A percentile compares a stretch with the other conserved stretches of the same genome.
phyloP scores from a whole-genome alignment of 2,888 invertebrate genomes.

The Eulithis testata region DNA sequence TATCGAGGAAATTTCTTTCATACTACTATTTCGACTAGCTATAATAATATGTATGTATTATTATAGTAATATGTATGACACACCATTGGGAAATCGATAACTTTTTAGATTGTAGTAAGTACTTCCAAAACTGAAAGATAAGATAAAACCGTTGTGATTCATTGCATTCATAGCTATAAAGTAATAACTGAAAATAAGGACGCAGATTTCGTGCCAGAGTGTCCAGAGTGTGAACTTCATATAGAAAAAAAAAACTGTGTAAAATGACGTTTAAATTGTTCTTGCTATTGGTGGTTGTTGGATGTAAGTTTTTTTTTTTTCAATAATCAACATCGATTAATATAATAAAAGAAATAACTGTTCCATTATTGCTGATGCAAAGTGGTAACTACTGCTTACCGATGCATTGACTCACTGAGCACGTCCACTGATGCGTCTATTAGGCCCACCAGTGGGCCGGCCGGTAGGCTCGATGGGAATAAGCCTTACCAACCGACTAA shows the following conservation, averaged over 20 bases:
- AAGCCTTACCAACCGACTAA: too few species aligned
- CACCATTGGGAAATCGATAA: neutral
- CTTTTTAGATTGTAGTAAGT: neutral
- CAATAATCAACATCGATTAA: too few species aligned
- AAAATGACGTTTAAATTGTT: conserved; percentile 18
- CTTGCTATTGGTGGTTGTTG: conserved; percentile 1
- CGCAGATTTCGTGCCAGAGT: neutral
- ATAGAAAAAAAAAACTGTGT: neutral
- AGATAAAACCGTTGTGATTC: conserved; percentile 8
- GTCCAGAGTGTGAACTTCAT: neutral
- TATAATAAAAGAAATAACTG: too few species aligned
- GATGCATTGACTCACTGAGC: too few species aligned
- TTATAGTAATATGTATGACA: neutral
- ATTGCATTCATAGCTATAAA: neutral
- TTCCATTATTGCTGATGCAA: too few species aligned
- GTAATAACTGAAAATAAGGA: neutral
- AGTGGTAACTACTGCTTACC: too few species aligned
- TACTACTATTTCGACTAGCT: too few species aligned
- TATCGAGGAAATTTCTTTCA: too few species aligned
- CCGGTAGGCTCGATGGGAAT: too few species aligned
- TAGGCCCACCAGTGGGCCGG: too few species aligned
- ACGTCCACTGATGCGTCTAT: too few species aligned
- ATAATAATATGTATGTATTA: too few species aligned
- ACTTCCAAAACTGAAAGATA: neutral
- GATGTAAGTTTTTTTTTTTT: conserved; percentile 19